Percentiles rank a stretch among this genome's conserved stretches.
phyloP scores from a whole-genome alignment of 1,140 invertebrate species.

The Physella acuta region DNA sequence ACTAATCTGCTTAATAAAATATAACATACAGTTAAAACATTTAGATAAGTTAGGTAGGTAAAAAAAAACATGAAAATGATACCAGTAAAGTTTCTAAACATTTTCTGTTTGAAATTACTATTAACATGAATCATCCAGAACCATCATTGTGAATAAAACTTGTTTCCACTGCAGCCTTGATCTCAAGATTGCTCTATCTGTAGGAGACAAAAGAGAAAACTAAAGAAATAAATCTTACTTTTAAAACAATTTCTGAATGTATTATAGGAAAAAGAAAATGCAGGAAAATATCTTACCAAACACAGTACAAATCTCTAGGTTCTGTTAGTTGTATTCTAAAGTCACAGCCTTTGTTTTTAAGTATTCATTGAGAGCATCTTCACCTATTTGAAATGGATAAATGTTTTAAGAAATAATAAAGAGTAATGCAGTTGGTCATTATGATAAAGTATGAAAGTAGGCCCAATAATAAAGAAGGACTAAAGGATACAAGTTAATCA shows the following conservation, averaged over 20 bases:
- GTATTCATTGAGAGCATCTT: conserved; percentile 94
- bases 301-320: background rate
- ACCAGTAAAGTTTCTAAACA: no score
- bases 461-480: conserved; percentile 13
- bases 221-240: background rate
- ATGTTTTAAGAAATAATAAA: background rate
- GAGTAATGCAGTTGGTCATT: background rate
- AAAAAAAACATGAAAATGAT: no score
- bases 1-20: no score
- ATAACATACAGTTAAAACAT: no score
- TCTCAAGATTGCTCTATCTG: background rate
- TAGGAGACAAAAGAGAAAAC: background rate
- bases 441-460: background rate
- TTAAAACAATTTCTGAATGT: no score
- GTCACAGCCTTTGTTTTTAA: conserved; percentile 92
- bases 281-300: background rate
- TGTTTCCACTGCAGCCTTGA: background rate
- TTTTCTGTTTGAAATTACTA: no score
- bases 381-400: conserved; percentile 64
- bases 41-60: no score
- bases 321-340: conserved; percentile 73
- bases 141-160: background rate
- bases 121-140: no score
- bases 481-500: background rate
- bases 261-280: background rate